phyloP scores from a whole-genome alignment of 1,140 invertebrate species.

The Heliconius hewitsoni region DNA sequence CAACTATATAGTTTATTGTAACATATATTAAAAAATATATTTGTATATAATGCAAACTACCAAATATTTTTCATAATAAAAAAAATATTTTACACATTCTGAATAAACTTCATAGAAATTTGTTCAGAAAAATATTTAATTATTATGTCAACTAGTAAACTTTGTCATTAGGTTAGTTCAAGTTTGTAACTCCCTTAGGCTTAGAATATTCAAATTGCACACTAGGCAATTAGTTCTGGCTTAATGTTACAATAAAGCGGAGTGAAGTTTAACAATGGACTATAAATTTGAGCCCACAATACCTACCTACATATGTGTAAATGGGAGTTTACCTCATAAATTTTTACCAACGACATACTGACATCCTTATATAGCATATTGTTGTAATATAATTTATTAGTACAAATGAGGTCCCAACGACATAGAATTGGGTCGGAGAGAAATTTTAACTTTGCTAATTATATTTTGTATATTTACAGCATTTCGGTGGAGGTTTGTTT shows the following conservation, averaged over 20 bases:
- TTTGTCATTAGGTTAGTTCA: not conserved
- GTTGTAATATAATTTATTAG: conserved; percentile 21
- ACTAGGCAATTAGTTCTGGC: conserved; percentile 33
- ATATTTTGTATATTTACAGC: not conserved
- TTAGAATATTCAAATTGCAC: conserved; percentile 35
- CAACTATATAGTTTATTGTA: no score
- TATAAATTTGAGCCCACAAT: conserved; percentile 33
- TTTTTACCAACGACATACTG: conserved; percentile 26
- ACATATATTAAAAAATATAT: no score
- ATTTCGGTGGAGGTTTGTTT: not conserved
- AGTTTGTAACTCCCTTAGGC: conserved; percentile 38
- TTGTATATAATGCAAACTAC: no score
- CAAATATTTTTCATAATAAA: no score
- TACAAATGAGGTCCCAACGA: not conserved
- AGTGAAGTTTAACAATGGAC: conserved; percentile 34
- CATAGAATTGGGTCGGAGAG: not conserved
- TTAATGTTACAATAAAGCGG: conserved; percentile 34
- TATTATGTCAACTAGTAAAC: conserved; percentile 4
- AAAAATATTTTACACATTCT: no score
- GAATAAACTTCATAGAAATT: no score
- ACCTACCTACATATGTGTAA: conserved; percentile 25
- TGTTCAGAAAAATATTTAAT: no score
- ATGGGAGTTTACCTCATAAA: conserved; percentile 41
- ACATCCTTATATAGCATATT: conserved; percentile 21
- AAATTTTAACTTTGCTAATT: not conserved